Evolutionary conservation across 2,888 invertebrate genomes (phyloP), one percentile per base, ranked within the genome.

Genomic region (Galeruca laticollis): DNA sequence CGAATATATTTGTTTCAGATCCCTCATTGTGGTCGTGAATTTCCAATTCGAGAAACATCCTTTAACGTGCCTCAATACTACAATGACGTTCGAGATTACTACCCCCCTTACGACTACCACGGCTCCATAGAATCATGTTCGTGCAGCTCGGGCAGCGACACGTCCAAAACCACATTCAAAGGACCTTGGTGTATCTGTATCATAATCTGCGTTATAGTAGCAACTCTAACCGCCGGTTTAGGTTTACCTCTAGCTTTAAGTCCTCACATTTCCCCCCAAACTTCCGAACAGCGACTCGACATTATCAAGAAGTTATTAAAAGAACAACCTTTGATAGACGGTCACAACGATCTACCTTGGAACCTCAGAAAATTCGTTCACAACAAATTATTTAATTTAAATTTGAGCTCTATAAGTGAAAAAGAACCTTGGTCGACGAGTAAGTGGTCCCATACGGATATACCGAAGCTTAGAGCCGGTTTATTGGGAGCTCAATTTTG

Each of bases 371-470:
- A 94, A 85, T 95, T 95, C 86, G 90, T 94, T 63, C 94, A 94
- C 86, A 96, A 95, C 84, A 92, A 92, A 85, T 88, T 94, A 76
- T 87, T 88, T 71, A 88, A 88, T 73, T 88, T 92, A 76, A 91
- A 92, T 84, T 87, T 92, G 81, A 90, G 90, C 79, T 89, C 90
- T 75, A 86, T 92, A 70, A 89, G 89, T 74, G 87, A 88, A 70
- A 88, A 91, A 77, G 93, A 94, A 81, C 94, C 95, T 76, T 95
- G 95, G 95, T 91, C 93, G 77, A 89, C 90, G 80, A 94, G 93
- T 84, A 91, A 91, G 85, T 96, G 95, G 95, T 95, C 95, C 79
- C 97, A 97, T 84, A 97, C 97, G 31, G 97, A 97, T 86, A 93
- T 97, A 80, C 93, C 94, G 70, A 89, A 96, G 51, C 72, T 80